Evolutionary conservation across 2,113 vertebrate genomes (phyloP).

Genomic region (Machaerirhynchus nigripectus): DNA sequence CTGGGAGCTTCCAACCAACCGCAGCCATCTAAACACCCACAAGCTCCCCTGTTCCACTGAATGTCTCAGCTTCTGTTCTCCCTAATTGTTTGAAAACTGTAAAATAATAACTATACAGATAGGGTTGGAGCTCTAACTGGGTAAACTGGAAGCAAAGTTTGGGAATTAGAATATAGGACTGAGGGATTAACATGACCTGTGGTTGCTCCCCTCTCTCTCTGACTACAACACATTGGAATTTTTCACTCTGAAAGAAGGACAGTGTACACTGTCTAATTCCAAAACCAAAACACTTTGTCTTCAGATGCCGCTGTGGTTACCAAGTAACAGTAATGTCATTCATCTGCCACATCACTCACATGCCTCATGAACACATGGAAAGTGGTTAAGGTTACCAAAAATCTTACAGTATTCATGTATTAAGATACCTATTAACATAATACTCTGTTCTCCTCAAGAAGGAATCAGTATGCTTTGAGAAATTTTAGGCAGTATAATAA

Average conservation of each 20-base stretch:
- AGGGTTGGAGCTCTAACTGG: not conserved
- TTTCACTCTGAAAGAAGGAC: not conserved
- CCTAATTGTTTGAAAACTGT: not conserved
- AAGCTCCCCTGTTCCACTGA: not conserved
- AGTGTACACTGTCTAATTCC: not conserved
- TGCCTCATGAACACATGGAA: not conserved
- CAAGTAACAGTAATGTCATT: not conserved
- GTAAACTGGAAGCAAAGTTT: not conserved
- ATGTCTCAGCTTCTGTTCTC: not conserved
- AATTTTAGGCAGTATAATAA: not conserved
- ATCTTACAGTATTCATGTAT: not conserved
- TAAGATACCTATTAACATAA: not conserved
- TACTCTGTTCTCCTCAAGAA: not conserved
- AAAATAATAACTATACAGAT: not conserved
- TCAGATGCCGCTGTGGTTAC: not conserved
- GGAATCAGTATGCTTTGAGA: not conserved
- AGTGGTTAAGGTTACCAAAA: not conserved
- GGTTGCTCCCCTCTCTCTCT: not conserved
- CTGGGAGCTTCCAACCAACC: not conserved
- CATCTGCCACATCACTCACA: not conserved
- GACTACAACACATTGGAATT: not conserved
- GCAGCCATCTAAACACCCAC: fast-evolving
- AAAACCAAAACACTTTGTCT: not conserved
- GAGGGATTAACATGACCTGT: not conserved
- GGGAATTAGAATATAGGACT: not conserved